These are phyloP conservation scores for Anguilla pacifica DNA, from an alignment of 2,797 vertebrate species.

Conservation along the genomic window DNA sequence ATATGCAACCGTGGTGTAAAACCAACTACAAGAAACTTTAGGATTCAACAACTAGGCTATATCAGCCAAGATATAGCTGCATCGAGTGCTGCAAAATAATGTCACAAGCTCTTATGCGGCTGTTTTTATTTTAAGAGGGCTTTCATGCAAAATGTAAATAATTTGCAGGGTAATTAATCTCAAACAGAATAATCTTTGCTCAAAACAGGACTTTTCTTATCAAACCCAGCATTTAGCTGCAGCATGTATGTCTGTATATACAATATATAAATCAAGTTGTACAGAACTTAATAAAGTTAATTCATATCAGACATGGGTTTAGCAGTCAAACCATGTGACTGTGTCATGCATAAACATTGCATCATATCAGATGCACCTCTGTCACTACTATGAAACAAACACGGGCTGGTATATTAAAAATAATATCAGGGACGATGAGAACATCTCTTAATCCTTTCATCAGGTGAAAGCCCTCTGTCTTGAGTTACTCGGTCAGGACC, in stretches of 20 bases:
- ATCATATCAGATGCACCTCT: background rate
- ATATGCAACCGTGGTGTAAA: background rate
- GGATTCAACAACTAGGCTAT: background rate
- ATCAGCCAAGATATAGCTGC: background rate
- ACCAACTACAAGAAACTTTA: background rate
- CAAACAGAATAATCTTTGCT: background rate
- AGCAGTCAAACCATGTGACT: constrained; percentile 27
- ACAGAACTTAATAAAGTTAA: constrained; percentile 46
- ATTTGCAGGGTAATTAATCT: constrained; percentile 8
- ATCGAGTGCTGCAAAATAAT: background rate
- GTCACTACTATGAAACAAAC: background rate
- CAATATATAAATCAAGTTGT: constrained; percentile 75
- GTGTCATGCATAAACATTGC: background rate
- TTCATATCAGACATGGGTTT: constrained; percentile 26
- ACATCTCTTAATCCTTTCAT: background rate
- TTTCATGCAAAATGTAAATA: constrained; percentile 7
- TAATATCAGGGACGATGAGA: constrained; percentile 21
- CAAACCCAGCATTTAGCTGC: constrained; percentile 61
- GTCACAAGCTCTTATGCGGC: background rate
- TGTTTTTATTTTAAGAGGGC: background rate
- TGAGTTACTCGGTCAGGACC: background rate
- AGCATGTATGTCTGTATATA: constrained; percentile 59
- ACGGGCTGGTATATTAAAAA: background rate
- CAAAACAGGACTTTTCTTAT: constrained; percentile 48
- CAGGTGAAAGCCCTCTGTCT: background rate